phyloP scores from a whole-genome alignment of 2,888 invertebrate genomes.

The Ormia ochracea region DNA sequence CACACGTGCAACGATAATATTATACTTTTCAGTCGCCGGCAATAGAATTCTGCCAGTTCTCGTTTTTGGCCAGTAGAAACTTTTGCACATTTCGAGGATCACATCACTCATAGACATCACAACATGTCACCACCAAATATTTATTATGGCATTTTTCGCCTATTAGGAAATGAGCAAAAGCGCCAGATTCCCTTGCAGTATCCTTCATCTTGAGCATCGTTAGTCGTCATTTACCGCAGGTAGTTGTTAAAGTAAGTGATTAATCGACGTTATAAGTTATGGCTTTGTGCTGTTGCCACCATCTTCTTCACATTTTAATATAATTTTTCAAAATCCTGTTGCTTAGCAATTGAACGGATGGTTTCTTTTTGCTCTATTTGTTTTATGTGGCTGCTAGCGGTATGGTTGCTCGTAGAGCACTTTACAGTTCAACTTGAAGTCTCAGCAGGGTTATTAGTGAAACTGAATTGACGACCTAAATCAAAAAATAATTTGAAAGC shows the following conservation, averaged over 20 bases:
- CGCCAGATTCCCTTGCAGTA: neutral
- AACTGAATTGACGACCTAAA: slow-evolving; percentile 62
- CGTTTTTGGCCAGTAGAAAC: too few species aligned
- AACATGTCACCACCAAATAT: too few species aligned
- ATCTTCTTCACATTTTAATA: slow-evolving; percentile 50
- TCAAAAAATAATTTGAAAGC: slow-evolving; percentile 66
- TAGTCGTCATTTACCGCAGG: slow-evolving; percentile 61
- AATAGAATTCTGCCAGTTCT: too few species aligned
- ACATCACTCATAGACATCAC: too few species aligned
- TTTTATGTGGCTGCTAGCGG: slow-evolving; percentile 12
- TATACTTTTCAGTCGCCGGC: too few species aligned
- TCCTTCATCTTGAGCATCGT: slow-evolving; percentile 15
- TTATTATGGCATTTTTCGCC: too few species aligned
- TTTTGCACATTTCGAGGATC: too few species aligned
- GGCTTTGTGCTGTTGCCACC: slow-evolving; percentile 52
- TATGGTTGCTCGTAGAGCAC: neutral
- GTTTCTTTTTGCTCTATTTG: slow-evolving; percentile 31
- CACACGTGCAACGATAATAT: too few species aligned
- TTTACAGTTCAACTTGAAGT: neutral
- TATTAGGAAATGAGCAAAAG: too few species aligned
- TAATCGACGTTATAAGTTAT: slow-evolving; percentile 65
- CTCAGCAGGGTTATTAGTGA: slow-evolving; percentile 57
- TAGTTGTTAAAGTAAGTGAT: slow-evolving; percentile 64
- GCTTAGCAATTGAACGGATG: slow-evolving; percentile 18
- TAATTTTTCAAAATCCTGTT: slow-evolving; percentile 45